Evolutionary conservation across 2,113 vertebrate species (phyloP).

Genomic region (Syngnathus typhle): DNA sequence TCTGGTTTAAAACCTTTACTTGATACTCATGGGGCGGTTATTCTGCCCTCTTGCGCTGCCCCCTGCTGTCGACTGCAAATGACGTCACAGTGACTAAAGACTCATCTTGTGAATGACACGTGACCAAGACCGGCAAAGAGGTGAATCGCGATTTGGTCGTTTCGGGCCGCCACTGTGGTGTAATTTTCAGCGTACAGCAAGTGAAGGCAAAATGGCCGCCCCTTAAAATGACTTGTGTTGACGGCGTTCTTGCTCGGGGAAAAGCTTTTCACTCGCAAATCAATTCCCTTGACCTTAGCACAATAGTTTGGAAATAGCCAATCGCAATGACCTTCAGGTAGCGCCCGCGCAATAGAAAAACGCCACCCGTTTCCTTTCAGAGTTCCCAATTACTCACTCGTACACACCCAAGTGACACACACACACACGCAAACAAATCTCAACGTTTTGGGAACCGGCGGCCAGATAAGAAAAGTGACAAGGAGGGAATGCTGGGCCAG

Average conservation of each 20-base stretch:
- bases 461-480: slow-evolving; percentile 28
- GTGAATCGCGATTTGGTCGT: no score
- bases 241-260: not conserved
- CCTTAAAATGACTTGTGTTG: not conserved
- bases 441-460: not conserved
- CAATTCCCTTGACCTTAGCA: not conserved
- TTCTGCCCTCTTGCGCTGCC: no score
- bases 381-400: not conserved
- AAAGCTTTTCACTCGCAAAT: not conserved
- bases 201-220: no score
- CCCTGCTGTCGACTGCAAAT: no score
- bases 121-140: no score
- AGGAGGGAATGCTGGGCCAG: slow-evolving; percentile 36
- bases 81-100: no score
- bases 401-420: not conserved
- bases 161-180: no score
- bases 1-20: no score
- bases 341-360: not conserved
- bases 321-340: not conserved
- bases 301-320: not conserved
- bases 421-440: not conserved
- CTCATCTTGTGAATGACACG: no score
- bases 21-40: no score
- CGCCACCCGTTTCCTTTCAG: not conserved
- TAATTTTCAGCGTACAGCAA: no score